Evolutionary conservation across 2,888 invertebrate species (phyloP), one percentile per base, ranked within the genome.

Genomic region (Drosophila histrio): DNA sequence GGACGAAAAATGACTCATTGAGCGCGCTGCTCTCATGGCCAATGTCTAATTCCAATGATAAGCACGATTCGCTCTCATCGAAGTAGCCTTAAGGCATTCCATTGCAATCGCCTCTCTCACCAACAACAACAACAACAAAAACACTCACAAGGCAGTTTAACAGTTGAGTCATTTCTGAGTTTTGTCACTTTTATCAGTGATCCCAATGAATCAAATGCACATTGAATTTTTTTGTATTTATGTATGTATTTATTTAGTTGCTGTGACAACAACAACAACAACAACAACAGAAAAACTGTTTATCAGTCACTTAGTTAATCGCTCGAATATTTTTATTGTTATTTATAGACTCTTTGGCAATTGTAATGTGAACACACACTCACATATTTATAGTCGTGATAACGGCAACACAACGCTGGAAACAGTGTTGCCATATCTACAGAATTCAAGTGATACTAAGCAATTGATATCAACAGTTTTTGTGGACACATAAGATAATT

Each of bases 371-470:
- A 41, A 19, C 41, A 50, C 52, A 39, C 32, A 28, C 44, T 26
- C 17, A 75, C 57, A 86, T 82, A 86, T 82, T 79, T 82, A 85
- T 79, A 83, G 80, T 13, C 39, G 22, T 57, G 79, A 86, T 86
- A 86, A 79, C 57, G 28, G 38, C 30, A 21, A 50, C 28, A 56
- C 3, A 39, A n/a, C 15, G 13, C 5, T 8, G 28, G 17, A 36
- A 36, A 49, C 34, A 17, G 46, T 50, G 63, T 9, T 39, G 34
- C 28, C 54, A 53, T 72, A 75, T 72, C 61, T 52, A 22, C 6
- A 26, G 44, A 26, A 28, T 26, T 17, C 32, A 32, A 38, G 15
- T 28, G 22, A 58, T 44, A 41, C 13, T 30, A 15, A n/a, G n/a
- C n/a, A 52, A 11, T 39, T 52, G 49, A 56, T 56, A 30, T 30